A percentile compares a stretch with the other conserved stretches of the same genome.
Evolutionary conservation across 2,797 vertebrate species (phyloP).

Genomic region (Sparus aurata): DNA sequence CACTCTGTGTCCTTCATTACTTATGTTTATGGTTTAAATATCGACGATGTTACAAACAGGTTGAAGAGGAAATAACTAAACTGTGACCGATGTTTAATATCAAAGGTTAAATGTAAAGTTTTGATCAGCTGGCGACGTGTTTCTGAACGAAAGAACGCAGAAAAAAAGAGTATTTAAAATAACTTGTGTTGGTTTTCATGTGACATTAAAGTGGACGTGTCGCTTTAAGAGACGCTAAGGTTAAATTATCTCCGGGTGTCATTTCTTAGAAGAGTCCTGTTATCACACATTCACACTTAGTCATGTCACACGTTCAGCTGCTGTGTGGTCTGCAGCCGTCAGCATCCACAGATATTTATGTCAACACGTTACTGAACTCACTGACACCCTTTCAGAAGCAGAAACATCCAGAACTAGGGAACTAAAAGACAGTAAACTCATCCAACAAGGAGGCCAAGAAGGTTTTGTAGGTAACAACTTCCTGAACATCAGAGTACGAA

Average conservation of each 20-base stretch:
- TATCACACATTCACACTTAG: slow-evolving; percentile 47
- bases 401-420: not conserved
- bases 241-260: slow-evolving; percentile 43
- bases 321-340: slow-evolving; percentile 17
- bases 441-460: no score
- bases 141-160: not conserved
- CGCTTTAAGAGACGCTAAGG: slow-evolving; percentile 22
- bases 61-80: slow-evolving; percentile 2
- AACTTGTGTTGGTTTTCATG: not conserved
- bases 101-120: not conserved
- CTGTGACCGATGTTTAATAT: not conserved
- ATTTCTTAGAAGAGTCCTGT: slow-evolving; percentile 43
- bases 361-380: not conserved
- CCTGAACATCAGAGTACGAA: not conserved
- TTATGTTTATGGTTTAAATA: not conserved
- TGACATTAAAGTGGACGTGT: not conserved
- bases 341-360: not conserved
- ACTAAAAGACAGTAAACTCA: not conserved
- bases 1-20: no score
- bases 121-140: no score
- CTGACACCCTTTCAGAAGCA: not conserved
- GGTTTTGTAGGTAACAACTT: not conserved
- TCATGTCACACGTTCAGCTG: slow-evolving; percentile 27
- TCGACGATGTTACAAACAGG: not conserved
- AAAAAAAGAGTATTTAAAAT: not conserved